phyloP scores from a whole-genome alignment of 2,797 vertebrate genomes.

The Yasuhikotakia modesta region DNA sequence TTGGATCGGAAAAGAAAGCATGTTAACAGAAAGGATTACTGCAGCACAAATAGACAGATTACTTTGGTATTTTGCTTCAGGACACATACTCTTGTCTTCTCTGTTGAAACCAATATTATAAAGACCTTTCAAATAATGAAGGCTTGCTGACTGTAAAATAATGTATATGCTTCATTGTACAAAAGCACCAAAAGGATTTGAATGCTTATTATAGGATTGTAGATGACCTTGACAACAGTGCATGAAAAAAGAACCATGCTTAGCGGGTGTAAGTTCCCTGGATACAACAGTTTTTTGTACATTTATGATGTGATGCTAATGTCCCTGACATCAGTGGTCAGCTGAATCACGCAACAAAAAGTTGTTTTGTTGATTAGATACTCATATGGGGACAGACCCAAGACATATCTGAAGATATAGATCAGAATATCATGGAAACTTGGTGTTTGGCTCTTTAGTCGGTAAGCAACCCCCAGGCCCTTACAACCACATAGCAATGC shows the following conservation, averaged over 20 bases:
- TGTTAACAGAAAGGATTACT: constrained; percentile 33
- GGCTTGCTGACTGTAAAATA: constrained; percentile 30
- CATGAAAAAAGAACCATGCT: constrained; percentile 1
- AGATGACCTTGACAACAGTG: constrained; percentile 17
- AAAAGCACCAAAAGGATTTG: constrained; percentile 6
- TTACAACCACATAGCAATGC: background rate
- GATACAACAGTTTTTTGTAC: background rate
- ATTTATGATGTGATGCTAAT: background rate
- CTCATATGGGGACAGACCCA: too few species aligned
- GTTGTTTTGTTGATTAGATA: too few species aligned
- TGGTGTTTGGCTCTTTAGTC: background rate
- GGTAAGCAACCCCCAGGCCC: background rate
- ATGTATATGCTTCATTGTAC: constrained; percentile 12
- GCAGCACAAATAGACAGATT: constrained; percentile 20
- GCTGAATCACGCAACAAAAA: too few species aligned
- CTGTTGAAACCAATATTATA: constrained; percentile 7
- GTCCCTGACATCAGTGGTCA: background rate
- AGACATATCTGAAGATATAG: too few species aligned
- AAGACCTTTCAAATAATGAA: background rate
- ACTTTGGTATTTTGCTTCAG: constrained; percentile 31
- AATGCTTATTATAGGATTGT: constrained; percentile 20
- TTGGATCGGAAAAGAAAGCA: constrained; percentile 49
- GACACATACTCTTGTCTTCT: constrained; percentile 27
- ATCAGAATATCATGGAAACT: background rate
- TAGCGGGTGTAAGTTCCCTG: background rate